Evolutionary conservation across 2,888 invertebrate genomes (phyloP).

Genomic region (Papilio gigon): DNA sequence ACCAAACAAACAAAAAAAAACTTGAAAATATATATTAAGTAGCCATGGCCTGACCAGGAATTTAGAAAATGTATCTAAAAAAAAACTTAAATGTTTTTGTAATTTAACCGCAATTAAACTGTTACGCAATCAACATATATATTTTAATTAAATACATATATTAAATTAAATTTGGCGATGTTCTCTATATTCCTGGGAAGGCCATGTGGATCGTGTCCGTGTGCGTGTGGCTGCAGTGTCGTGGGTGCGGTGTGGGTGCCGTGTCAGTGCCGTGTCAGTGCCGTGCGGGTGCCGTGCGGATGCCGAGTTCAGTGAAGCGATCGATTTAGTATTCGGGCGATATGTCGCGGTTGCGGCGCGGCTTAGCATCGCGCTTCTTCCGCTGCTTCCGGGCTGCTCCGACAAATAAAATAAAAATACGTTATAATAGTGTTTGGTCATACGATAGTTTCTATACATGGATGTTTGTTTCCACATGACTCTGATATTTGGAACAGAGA

Average conservation of each 20-base stretch:
- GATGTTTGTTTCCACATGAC: too few species aligned
- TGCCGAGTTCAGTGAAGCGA: neutral
- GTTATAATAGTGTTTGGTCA: neutral
- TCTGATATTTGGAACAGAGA: too few species aligned
- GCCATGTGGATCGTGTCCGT: neutral
- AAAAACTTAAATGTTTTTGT: too few species aligned
- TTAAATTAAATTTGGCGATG: too few species aligned
- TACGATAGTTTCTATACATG: too few species aligned
- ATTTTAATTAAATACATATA: too few species aligned
- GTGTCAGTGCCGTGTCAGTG: neutral
- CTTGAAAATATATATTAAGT: neutral
- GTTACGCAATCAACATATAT: too few species aligned
- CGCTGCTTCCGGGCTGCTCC: neutral
- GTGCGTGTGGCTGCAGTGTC: too few species aligned
- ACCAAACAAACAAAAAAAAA: too few species aligned
- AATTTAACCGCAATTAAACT: too few species aligned
- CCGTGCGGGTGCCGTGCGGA: neutral
- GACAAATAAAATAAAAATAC: neutral
- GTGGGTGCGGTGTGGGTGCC: neutral
- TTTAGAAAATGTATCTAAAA: too few species aligned
- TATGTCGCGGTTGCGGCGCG: neutral
- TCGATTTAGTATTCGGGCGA: neutral
- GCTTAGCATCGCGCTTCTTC: neutral
- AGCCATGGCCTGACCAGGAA: neutral
- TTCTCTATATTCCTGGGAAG: neutral